Evolutionary conservation across 35 echinoderm and acorn worm species (phyloP).

Genomic region (Patiria miniata): DNA sequence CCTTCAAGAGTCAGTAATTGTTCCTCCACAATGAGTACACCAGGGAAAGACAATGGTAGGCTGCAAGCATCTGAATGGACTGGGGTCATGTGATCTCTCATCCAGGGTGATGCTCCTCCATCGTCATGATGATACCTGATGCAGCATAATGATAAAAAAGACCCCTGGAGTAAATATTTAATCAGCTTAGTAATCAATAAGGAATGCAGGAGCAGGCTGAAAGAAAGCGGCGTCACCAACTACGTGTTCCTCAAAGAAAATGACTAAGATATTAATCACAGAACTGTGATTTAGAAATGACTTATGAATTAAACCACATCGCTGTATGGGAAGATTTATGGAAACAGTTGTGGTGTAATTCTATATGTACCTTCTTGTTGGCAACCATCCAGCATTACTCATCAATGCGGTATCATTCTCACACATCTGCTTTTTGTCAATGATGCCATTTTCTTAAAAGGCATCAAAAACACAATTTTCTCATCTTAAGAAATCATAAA

Average conservation of each 20-base stretch:
- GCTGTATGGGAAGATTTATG: background rate
- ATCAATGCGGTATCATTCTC: background rate
- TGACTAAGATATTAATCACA: slow-evolving; percentile 28
- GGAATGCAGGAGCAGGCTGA: background rate
- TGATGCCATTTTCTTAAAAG: background rate
- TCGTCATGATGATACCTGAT: slow-evolving; percentile 21
- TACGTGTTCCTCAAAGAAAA: background rate
- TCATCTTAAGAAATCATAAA: too few species aligned
- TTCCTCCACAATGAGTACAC: background rate
- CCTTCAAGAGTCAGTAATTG: background rate
- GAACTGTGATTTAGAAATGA: slow-evolving; percentile 10
- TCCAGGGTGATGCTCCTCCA: slow-evolving; percentile 21
- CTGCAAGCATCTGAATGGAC: slow-evolving; percentile 3
- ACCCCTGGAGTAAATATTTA: slow-evolving; percentile 24
- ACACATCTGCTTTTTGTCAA: slow-evolving; percentile 23
- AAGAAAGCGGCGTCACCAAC: background rate
- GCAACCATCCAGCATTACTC: slow-evolving; percentile 4
- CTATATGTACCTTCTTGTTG: background rate
- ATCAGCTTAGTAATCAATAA: slow-evolving; percentile 34
- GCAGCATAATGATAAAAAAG: slow-evolving; percentile 8
- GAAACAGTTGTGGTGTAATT: slow-evolving; percentile 24
- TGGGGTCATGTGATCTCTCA: slow-evolving; percentile 19
- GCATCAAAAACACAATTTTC: background rate
- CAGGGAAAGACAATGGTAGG: background rate
- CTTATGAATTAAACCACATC: slow-evolving; percentile 6